Conservation (phyloP, 2,797 vertebrate genomes). For the Allobates femoralis region DNA sequence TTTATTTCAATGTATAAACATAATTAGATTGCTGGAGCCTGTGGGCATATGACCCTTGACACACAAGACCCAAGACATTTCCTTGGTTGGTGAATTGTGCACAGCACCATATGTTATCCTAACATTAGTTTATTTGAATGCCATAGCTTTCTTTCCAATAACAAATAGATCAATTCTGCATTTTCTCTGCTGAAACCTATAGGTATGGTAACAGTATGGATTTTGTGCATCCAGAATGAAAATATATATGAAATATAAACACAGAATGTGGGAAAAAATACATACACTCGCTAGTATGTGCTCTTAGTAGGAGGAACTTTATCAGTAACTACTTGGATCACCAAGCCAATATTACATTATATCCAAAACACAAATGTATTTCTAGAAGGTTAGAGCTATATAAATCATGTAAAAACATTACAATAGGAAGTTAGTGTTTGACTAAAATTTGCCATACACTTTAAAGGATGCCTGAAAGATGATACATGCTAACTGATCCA, state of each 20-base stretch:
- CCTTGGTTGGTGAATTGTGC: background rate
- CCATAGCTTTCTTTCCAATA: background rate
- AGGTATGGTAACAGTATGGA: background rate
- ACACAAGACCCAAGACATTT: background rate
- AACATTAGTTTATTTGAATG: background rate
- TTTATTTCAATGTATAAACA: background rate
- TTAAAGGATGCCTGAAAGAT: too few species aligned
- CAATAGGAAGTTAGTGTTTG: background rate
- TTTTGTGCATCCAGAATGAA: background rate
- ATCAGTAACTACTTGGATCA: background rate
- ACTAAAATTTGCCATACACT: background rate
- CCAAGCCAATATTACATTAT: background rate
- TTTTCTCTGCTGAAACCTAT: background rate
- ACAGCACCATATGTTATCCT: background rate
- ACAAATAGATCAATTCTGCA: background rate
- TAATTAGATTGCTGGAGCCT: background rate
- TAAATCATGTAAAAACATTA: background rate
- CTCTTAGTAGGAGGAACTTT: background rate
- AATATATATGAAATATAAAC: background rate
- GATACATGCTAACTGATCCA: too few species aligned
- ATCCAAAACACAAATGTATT: background rate
- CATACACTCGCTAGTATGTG: background rate
- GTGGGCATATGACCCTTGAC: background rate
- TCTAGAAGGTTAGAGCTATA: background rate
- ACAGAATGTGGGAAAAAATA: background rate